Evolutionary conservation across 2,113 vertebrate species (phyloP).

Genomic region (Rhynchomys soricoides): DNA sequence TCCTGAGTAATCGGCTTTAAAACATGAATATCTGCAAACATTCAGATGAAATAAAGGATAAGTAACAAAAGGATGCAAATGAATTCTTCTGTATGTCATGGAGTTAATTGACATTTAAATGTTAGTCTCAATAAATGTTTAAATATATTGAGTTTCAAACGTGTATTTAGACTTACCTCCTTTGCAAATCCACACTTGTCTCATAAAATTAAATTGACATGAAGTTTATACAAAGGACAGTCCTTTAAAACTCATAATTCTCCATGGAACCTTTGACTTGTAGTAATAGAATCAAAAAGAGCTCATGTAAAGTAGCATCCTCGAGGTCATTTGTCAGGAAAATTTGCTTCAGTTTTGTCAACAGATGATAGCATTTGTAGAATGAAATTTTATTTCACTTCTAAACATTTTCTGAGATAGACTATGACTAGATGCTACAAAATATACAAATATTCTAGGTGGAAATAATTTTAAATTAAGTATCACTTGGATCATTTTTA

Average conservation of each 20-base stretch:
- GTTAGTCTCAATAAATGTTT: constrained; percentile 45
- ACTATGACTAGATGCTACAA: background rate
- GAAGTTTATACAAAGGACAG: constrained; percentile 37
- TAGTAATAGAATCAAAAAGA: constrained; percentile 7
- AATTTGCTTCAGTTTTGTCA: constrained; percentile 29
- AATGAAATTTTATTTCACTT: constrained; percentile 40
- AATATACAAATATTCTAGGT: constrained; percentile 35
- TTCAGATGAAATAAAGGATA: constrained; percentile 27
- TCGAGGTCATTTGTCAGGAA: constrained; percentile 18
- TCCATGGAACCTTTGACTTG: constrained; percentile 17
- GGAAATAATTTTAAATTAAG: constrained; percentile 15
- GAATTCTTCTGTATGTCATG: constrained; percentile 43
- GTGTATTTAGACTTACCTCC: constrained; percentile 52
- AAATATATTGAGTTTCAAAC: constrained; percentile 62
- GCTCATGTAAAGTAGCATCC: constrained; percentile 44
- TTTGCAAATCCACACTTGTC: constrained; percentile 48
- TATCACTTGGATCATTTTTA: background rate
- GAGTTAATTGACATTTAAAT: constrained; percentile 22
- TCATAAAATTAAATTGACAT: constrained; percentile 56
- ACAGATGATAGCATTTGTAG: constrained; percentile 31
- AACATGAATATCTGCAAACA: constrained; percentile 58
- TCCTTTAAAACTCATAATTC: constrained; percentile 27
- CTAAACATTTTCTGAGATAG: constrained; percentile 34
- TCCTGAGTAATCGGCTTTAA: constrained; percentile 52
- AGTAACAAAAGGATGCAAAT: constrained; percentile 38